Evolutionary conservation across 2,888 invertebrate species (phyloP).

Genomic region (Allolobophora icterica): DNA sequence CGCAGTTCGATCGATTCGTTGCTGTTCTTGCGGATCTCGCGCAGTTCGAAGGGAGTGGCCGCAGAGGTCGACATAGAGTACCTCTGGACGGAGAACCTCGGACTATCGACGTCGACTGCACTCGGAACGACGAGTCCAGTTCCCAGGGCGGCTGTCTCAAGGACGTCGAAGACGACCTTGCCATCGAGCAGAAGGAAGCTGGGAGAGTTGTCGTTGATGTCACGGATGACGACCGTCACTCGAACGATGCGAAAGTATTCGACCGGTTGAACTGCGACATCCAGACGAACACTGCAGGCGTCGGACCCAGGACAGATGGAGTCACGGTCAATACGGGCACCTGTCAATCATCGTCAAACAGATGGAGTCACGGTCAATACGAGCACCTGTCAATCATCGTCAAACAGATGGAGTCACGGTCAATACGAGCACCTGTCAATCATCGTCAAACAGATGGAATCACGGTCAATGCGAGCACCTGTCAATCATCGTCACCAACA

Average conservation of each 20-base stretch:
- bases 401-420: constrained; percentile 48
- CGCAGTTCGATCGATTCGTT: constrained; percentile 44
- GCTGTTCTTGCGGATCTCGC: constrained; percentile 33
- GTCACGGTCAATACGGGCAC: constrained; percentile 47
- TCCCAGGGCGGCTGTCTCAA: constrained; percentile 45
- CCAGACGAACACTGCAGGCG: constrained; percentile 42
- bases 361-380: constrained; percentile 47
- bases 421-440: constrained; percentile 45
- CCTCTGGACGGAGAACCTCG: constrained; percentile 29
- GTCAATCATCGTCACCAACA: background rate
- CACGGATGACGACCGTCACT: constrained; percentile 44
- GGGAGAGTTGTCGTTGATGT: constrained; percentile 49
- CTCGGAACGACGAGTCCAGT: constrained; percentile 39
- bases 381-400: no score
- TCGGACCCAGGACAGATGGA: constrained; percentile 44
- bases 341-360: no score
- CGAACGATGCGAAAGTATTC: constrained; percentile 45
- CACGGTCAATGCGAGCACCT: constrained; percentile 46
- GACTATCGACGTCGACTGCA: constrained; percentile 47
- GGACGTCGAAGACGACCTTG: constrained; percentile 41
- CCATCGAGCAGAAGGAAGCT: constrained; percentile 41
- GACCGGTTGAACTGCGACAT: constrained; percentile 46
- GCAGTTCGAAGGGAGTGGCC: constrained; percentile 41
- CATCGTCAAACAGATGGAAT: constrained; percentile 46
- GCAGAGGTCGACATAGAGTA: constrained; percentile 27